phyloP scores from a whole-genome alignment of 2,888 invertebrate genomes.

The Beris chalybata region DNA sequence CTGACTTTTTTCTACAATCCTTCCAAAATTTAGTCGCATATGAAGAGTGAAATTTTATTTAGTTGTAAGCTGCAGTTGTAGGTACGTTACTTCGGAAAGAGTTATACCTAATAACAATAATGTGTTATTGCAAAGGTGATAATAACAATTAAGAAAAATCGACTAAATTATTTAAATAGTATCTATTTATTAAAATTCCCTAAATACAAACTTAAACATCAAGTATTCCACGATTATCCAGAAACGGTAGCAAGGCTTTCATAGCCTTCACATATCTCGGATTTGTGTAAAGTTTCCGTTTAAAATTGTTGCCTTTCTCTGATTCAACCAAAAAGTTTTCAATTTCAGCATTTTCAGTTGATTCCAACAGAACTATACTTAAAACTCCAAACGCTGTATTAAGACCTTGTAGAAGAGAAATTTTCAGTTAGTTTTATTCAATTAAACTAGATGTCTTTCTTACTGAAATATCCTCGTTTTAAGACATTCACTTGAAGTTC shows the following conservation, averaged over 20 bases:
- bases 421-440: neutral
- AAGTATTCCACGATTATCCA: slow-evolving; percentile 44
- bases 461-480: slow-evolving; percentile 32
- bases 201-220: slow-evolving; percentile 1
- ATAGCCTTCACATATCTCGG: slow-evolving; percentile 43
- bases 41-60: too few relatives aligned
- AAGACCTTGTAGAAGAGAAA: slow-evolving; percentile 43
- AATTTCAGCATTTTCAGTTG: slow-evolving; percentile 43
- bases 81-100: too few relatives aligned
- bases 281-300: slow-evolving; percentile 43
- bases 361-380: slow-evolving; percentile 45
- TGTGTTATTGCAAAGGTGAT: too few relatives aligned
- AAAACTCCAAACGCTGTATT: slow-evolving; percentile 46
- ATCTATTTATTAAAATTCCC: too few relatives aligned
- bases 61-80: too few relatives aligned
- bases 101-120: too few relatives aligned
- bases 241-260: slow-evolving; percentile 45
- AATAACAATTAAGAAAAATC: too few relatives aligned
- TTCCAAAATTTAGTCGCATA: too few relatives aligned
- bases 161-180: too few relatives aligned
- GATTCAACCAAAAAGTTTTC: slow-evolving; percentile 44
- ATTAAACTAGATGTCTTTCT: neutral
- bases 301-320: slow-evolving; percentile 44
- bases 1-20: too few relatives aligned
- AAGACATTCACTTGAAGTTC: slow-evolving; percentile 50